Evolutionary conservation across 2,888 invertebrate genomes (phyloP), one percentile per base, ranked within the genome.

Genomic region (Electrophaes corylata): DNA sequence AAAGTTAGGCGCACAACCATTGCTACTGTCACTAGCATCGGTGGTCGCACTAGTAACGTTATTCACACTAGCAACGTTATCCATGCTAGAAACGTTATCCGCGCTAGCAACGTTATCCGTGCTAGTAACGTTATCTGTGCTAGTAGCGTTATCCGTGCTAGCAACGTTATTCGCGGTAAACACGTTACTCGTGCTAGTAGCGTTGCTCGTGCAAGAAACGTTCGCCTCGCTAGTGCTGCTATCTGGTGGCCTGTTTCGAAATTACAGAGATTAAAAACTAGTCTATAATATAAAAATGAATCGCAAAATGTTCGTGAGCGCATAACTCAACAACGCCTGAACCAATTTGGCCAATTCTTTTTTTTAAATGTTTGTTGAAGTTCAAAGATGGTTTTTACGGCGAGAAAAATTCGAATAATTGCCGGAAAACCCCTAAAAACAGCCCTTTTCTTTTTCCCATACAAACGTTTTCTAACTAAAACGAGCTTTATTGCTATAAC

Each of bases 211-310:
- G 23, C 23, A 23, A 12, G 41, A n/a, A 31, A 31, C 31, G 18
- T 18, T 39, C 18, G 39, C n/a, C 11, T 40, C 37, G 8, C 19
- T 40, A 1, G n/a, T 29, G 50, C 60, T 14, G 35, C 47, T 55
- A 3, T 55, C 55, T 29, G 55, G 55, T 18, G 55, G 55, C 8
- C 55, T 45, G 31, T 19, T 16, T 10, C 18, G 11, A 11, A 31
- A 16, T 14, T 26, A 26, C 12, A n/a, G n/a, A n/a, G n/a, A n/a
- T n/a, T n/a, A n/a, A n/a, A n/a, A n/a, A n/a, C n/a, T n/a, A n/a
- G n/a, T n/a, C n/a, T n/a, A n/a, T n/a, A n/a, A n/a, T n/a, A n/a
- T n/a, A n/a, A n/a, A n/a, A n/a, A n/a, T n/a, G n/a, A n/a, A n/a
- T n/a, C n/a, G n/a, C n/a, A n/a, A n/a, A n/a, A n/a, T n/a, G n/a